Percentiles rank a stretch among this genome's conserved stretches.
Evolutionary conservation across 2,888 invertebrate genomes (phyloP).

Genomic region (Nowickia ferox): DNA sequence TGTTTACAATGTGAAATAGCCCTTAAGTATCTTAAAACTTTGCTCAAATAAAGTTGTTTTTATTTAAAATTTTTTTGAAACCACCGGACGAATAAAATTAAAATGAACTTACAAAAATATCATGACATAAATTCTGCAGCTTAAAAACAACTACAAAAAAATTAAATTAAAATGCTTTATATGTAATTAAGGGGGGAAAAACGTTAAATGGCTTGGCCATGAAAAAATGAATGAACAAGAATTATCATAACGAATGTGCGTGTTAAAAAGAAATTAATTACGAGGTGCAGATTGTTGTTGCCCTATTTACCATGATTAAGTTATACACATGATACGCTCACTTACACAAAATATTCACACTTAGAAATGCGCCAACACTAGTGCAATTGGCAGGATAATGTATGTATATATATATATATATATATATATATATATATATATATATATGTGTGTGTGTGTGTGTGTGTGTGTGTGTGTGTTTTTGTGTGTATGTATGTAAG

Average conservation of each 20-base stretch:
- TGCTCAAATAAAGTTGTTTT: no score
- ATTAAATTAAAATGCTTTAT: neutral
- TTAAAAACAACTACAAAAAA: neutral
- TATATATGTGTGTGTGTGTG: no score
- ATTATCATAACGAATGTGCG: conserved; percentile 63
- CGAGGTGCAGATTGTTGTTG: conserved; percentile 58
- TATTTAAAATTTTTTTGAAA: no score
- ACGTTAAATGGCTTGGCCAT: neutral
- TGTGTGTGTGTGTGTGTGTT: no score
- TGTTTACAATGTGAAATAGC: no score
- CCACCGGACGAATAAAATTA: no score
- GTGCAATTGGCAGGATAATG: neutral
- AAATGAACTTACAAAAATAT: no score
- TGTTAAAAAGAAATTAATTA: conserved; percentile 70
- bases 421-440: no score
- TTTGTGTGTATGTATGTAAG: neutral
- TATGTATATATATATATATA: no score
- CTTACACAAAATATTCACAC: neutral
- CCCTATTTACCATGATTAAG: conserved; percentile 68
- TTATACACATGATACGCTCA: conserved; percentile 41
- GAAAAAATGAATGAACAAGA: conserved; percentile 6
- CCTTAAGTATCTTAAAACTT: no score
- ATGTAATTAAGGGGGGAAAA: conserved; percentile 1
- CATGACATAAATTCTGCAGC: no score
- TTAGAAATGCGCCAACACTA: neutral